These are phyloP conservation scores for Clupea harengus DNA, from an alignment of 2,113 vertebrate species.

Conservation along the genomic window DNA sequence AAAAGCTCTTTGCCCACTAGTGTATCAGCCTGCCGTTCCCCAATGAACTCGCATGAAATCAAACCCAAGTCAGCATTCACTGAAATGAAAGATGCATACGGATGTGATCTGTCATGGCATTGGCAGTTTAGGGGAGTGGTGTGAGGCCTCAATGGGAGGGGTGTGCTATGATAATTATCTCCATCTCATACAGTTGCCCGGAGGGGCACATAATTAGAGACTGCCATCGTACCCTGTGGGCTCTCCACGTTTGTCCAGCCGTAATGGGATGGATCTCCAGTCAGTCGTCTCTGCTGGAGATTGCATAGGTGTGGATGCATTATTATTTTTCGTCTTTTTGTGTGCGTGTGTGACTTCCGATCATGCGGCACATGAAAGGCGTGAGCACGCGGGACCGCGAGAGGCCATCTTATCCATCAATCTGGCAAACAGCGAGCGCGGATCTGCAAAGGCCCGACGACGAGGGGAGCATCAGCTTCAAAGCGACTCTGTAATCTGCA, in stretches of 20 bases:
- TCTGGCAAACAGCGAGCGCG: constrained; percentile 94
- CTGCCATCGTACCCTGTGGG: constrained; percentile 54
- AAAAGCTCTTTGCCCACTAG: neutral
- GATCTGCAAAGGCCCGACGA: constrained; percentile 86
- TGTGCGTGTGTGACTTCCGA: neutral
- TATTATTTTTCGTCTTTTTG: neutral
- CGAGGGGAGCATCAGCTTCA: constrained; percentile 89
- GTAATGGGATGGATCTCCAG: constrained; percentile 56
- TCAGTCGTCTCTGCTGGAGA: constrained; percentile 65
- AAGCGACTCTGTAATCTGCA: constrained; percentile 98
- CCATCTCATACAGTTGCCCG: constrained; percentile 70
- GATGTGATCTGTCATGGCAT: neutral
- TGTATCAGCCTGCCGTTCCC: neutral
- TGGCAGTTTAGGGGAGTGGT: neutral
- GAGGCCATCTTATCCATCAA: constrained; percentile 89
- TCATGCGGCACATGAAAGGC: constrained; percentile 86
- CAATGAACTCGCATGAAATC: neutral
- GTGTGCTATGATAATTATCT: constrained; percentile 67
- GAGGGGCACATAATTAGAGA: constrained; percentile 69
- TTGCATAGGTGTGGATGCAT: constrained; percentile 81
- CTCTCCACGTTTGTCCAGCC: constrained; percentile 63
- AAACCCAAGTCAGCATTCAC: neutral
- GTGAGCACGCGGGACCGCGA: constrained; percentile 77
- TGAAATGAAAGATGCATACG: neutral
- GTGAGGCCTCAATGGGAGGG: constrained; percentile 59